Evolutionary conservation across 2,797 vertebrate genomes (phyloP), one percentile per base, ranked within the genome.

Genomic region (Sebastes nivosus): DNA sequence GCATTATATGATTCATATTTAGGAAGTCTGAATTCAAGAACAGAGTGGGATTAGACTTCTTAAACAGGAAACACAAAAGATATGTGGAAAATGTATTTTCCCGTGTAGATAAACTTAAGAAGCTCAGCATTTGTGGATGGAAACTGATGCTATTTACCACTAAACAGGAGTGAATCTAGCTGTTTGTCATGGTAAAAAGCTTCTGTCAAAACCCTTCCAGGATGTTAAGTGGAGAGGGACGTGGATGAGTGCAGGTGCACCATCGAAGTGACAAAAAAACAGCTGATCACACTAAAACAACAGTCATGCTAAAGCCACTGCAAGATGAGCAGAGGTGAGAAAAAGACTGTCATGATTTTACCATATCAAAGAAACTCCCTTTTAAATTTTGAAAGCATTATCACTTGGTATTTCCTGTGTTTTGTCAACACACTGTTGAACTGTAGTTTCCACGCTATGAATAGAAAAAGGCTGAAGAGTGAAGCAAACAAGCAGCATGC

Each of bases 1-100:
- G 58, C 73, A 27, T 77, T 67, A 14, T 83, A 65, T 20, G 11
- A 77, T 85, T 87, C 85, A 75, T 67, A 75, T 81, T 77, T 58
- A 32, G 20, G 27, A 13, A 58, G 27, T 54, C 34, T 59, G 25
- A 63, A 65, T 71, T 67, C 30, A 58, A 73, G 67, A 73, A 77
- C n/a, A 70, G 58, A 63, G 25, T 16, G 25, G 77, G 85, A 88
- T 91, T 84, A 88, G 32, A 78, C 54, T 36, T 71, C 67, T 76
- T 76, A 75, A 81, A 70, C 27, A 68, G 75, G 46, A 46, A 75
- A 87, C 55, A 86, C 55, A 79, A 84, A 85, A 67, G 57, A 50
- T 50, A 29, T 60, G 54, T 46, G 20, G 34, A 32, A 59, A 66
- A 70, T 34, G 24, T 65, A 64, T 84, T 86, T 78, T 74, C 50